Evolutionary conservation across 1,140 invertebrate genomes (phyloP), one percentile per base, ranked within the genome.

Genomic region (Drosophila bipectinata): DNA sequence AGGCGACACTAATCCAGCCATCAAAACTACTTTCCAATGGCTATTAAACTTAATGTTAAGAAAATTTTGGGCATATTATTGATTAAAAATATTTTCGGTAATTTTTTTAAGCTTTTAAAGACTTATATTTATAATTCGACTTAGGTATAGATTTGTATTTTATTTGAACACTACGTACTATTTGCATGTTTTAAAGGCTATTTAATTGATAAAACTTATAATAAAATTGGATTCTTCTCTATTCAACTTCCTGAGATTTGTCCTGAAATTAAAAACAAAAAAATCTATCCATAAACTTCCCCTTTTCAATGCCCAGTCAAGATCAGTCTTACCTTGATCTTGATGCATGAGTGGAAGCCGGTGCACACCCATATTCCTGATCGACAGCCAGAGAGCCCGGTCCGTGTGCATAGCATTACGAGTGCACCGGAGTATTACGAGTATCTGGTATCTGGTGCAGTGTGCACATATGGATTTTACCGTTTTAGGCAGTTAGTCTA

Each of bases 401-500:
- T 37, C 10, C 15, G 39, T 52, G 26, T 73, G 69, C 71, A 73
- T 73, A 21, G 58, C 52, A 73, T 73, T 73, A 63, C 21, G 28
- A 7, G 44, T 18, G 26, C 34, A 44, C 14, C 12, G 14, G 39
- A 44, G 41, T 18, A 74, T 74, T 74, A 57, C 32, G 30, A 12
- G 32, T 21, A 15, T 30, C 24, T 67, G 51, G 26, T 82, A 64
- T 83, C 56, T 74, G 51, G 68, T 59, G 52, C 73, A 47, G 58
- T 62, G 74, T 77, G 58, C 73, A 66, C 73, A 82, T 73, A 67
- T 77, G 64, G 73, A 57, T 67, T 81, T 82, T 77, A 88, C 82
- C 82, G 83, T 89, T 88, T 82, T 75, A 80, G 75, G 76, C 72
- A 75, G 64, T 75, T 72, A 58, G 62, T 79, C 79, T 88, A 89